These are phyloP conservation scores for Centrocercus urophasianus DNA, from an alignment of 2,113 vertebrate genomes.

Conservation along the genomic window DNA sequence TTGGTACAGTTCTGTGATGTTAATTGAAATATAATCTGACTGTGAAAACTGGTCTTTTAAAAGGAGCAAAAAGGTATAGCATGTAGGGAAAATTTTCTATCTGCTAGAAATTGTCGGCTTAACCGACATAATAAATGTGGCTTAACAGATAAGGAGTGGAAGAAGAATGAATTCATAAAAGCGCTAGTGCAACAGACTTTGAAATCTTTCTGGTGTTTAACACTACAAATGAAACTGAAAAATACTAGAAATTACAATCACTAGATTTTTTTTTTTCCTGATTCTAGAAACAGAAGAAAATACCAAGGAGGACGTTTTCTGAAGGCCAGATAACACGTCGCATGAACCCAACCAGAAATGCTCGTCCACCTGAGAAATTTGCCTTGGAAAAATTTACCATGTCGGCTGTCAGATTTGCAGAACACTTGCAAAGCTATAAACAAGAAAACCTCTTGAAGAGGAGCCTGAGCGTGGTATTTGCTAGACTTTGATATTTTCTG, in stretches of 20 bases:
- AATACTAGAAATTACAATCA: neutral
- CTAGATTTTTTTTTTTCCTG: neutral
- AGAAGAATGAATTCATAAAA: neutral
- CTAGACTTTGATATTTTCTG: neutral
- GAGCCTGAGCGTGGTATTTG: constrained; percentile 83
- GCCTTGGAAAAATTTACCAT: constrained; percentile 84
- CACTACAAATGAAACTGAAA: neutral
- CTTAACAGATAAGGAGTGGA: neutral
- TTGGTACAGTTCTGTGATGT: neutral
- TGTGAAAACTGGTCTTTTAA: neutral
- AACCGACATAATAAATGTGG: neutral
- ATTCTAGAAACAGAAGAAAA: constrained; percentile 82
- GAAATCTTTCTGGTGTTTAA: neutral
- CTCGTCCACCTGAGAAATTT: constrained; percentile 93
- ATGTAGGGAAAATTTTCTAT: neutral
- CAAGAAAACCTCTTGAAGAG: constrained; percentile 79
- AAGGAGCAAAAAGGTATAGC: neutral
- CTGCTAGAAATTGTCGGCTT: neutral
- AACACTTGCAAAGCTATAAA: constrained; percentile 69
- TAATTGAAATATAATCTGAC: neutral
- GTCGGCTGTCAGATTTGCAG: constrained; percentile 75
- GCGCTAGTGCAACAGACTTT: neutral
- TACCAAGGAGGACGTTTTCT: constrained; percentile 76
- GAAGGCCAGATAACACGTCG: constrained; percentile 82
- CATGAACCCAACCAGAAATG: constrained; percentile 89